Base-by-base conservation (phyloP, 1,140 invertebrate genomes). In the Drosophila takahashii region DNA sequence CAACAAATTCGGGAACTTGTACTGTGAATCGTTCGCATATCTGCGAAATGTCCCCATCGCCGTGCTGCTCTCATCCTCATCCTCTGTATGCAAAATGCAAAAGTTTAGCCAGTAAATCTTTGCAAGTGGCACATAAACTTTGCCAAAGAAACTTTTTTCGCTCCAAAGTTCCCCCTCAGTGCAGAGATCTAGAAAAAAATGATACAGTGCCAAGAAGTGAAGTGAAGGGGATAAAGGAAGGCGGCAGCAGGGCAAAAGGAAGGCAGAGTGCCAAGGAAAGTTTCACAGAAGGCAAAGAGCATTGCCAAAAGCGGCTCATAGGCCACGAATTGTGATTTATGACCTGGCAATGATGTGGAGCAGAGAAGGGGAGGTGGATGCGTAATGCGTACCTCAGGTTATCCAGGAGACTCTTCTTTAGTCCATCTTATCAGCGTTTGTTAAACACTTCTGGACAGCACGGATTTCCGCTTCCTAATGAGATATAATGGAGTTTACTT, bases 91-190 rank as follows among this genome's bases (percentile, higher is more conserved):
- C 83, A 84, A 87, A 89, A 89, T 89, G 84, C 69, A 80, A 89
- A 89, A 90, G 77, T 89, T 89, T 84, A 58, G 85, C 85, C 76
- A 84, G 80, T 89, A 89, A 89, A 89, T 90, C 80, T 89, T 89
- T 89, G 80, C 85, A 89, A 84, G 85, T 89, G 85, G 84, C 84
- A 90, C 80, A 89, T 87, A 87, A 87, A 87, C 85, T 87, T 87
- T 89, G 70, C 70, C 81, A 86, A 87, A 76, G 83, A 87, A 86
- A 86, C 81, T 86, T 86, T 72, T 77, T 78, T 69, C 59, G 6
- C 36, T 56, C 45, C 42, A 62, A 62, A 62, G 42, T 59, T 66
- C 53, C 48, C 48, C 22, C 22, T 22, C 64, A 64, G 44, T 69
- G 62, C 58, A 79, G 42, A 65, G 71, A 79, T 85, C 81, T 76